Conservation (phyloP, 2,797 vertebrate genomes). For the Rhodeus uyekii region DNA sequence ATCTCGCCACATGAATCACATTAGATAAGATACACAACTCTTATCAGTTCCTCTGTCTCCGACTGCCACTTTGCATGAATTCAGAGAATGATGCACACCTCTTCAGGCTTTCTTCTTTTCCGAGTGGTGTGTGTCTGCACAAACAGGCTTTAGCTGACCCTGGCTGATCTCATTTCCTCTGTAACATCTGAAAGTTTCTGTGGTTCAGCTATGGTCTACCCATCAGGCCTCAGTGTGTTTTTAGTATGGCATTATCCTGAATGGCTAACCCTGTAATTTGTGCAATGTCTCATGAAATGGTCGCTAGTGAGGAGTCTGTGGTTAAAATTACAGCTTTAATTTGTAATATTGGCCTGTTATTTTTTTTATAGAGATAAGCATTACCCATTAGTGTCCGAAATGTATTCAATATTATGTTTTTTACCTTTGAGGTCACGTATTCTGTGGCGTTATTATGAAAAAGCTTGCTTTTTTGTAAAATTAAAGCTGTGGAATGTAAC, state of each 20-base stretch:
- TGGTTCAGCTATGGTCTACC: conserved; percentile 27
- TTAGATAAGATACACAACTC: conserved; percentile 28
- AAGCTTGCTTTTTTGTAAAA: too few species aligned
- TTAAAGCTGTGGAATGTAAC: too few species aligned
- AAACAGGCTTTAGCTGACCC: conserved; percentile 6
- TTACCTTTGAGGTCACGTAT: neutral
- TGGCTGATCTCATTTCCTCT: conserved; percentile 28
- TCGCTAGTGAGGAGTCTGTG: neutral
- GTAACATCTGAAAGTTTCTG: conserved; percentile 35
- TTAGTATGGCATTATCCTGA: conserved; percentile 18
- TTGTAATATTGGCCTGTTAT: neutral
- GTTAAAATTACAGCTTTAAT: neutral
- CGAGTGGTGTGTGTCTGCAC: neutral
- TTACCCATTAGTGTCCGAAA: neutral
- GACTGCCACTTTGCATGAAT: conserved; percentile 35
- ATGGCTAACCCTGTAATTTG: neutral
- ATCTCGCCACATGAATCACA: conserved; percentile 50
- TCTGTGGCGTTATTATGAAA: neutral
- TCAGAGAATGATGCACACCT: conserved; percentile 15
- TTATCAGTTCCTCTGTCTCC: conserved; percentile 37
- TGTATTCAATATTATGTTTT: neutral
- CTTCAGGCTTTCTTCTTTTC: conserved; percentile 1
- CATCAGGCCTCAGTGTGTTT: conserved; percentile 3
- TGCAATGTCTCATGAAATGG: neutral
- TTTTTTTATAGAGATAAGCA: neutral